Conservation (phyloP, 2,888 invertebrate species). For the Alloplasta piceator region DNA sequence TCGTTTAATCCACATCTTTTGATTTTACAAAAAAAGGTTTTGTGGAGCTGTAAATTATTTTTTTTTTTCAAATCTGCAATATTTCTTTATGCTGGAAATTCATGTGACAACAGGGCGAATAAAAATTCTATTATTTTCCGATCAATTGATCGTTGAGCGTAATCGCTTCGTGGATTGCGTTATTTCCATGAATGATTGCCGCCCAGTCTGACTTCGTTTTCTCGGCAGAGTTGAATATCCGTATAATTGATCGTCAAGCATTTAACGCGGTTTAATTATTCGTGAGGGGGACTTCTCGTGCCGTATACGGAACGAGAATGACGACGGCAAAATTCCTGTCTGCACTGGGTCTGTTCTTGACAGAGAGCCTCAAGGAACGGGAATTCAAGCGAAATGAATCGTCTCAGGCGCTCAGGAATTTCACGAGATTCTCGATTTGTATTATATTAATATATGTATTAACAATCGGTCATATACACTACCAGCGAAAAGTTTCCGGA, state of each 20-base stretch:
- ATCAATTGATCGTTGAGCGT: conserved; percentile 9
- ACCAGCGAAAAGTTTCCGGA: too few relatives aligned
- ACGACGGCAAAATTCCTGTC: conserved; percentile 31
- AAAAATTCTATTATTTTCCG: conserved; percentile 6
- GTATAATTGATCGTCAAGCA: conserved; percentile 40
- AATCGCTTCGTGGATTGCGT: neutral
- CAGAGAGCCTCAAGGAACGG: conserved; percentile 7
- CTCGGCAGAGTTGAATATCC: conserved; percentile 41
- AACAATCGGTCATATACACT: too few relatives aligned
- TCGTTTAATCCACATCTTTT: too few relatives aligned
- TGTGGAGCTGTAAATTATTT: too few relatives aligned
- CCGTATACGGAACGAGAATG: conserved; percentile 31
- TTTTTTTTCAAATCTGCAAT: too few relatives aligned
- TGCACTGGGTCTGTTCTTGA: conserved; percentile 14
- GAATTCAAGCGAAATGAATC: conserved; percentile 45
- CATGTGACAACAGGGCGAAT: too few relatives aligned
- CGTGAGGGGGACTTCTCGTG: conserved; percentile 30
- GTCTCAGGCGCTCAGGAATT: conserved; percentile 13
- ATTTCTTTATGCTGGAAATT: too few relatives aligned
- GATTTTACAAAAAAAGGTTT: too few relatives aligned
- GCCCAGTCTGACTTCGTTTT: neutral
- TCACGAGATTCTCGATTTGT: neutral
- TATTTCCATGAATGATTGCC: neutral
- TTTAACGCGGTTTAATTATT: conserved; percentile 57
- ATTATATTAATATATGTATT: neutral